Base-by-base conservation (phyloP, 2,113 vertebrate genomes). In the Capreolus pygargus region DNA sequence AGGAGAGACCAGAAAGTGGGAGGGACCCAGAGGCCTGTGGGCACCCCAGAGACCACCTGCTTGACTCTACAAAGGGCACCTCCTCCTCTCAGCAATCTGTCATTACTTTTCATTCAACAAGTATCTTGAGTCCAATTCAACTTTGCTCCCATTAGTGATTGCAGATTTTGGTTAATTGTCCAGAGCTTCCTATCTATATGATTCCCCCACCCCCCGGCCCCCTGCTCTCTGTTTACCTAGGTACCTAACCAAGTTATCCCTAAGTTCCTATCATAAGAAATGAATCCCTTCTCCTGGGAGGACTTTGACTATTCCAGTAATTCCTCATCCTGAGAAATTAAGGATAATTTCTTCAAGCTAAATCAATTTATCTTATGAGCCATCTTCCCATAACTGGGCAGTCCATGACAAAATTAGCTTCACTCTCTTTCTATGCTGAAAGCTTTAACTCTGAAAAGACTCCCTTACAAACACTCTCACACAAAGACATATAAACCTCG, bases 251-350 rank as follows among this genome's bases (percentile, higher is more conserved):
- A 92, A 94, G 76, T 94, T 36, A 76, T 36, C 57, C 86, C 43
- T 70, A 50, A 88, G 85, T 60, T 89, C n/a, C 78, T 86, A 27
- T 60, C 60, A 11, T 70, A 50, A 36, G 76, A 96, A 81, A 89
- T 28, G 87, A 95, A 83, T 89, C 70, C 95, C 88, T 96, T 89
- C 86, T 94, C 83, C 47, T 30, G 70, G 70, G 54, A 91, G n/a
- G 43, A 57, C 36, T 76, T 64, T 25, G 70, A n/a, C 28, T 78
- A 45, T 94, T 91, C 86, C 78, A 81, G 76, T 91, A 91, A 86
- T 87, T 97, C 83, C 54, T 86, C 39, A 54, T 86, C 90, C 61
- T 92, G 90, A 96, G 84, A 97, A 95, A 97, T 43, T 30, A 89
- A 94, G 92, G 89, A 23, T 79, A 45, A 89, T 87, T 91, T 90